Percentiles rank a stretch among this genome's conserved stretches.
These are phyloP conservation scores for Zaprionus bogoriensis DNA, from an alignment of 2,888 invertebrate genomes.

Conservation along the genomic window DNA sequence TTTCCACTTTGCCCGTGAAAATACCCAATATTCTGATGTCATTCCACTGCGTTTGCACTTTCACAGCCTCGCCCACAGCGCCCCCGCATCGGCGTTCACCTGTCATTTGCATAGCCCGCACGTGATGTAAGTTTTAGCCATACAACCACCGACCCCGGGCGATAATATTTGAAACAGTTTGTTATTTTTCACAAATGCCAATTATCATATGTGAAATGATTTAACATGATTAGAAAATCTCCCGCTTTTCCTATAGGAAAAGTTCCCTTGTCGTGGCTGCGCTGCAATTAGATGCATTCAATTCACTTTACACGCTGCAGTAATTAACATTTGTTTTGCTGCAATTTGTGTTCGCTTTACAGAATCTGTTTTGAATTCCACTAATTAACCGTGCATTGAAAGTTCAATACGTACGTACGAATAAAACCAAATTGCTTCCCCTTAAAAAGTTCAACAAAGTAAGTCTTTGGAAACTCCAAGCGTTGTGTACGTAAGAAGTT, in stretches of 20 bases:
- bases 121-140: slow-evolving; percentile 42
- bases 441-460: too few relatives aligned
- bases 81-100: slow-evolving; percentile 21
- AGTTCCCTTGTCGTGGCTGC: slow-evolving; percentile 12
- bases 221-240: slow-evolving; percentile 15
- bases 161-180: slow-evolving; percentile 25
- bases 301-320: slow-evolving; percentile 8
- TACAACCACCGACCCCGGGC: neutral
- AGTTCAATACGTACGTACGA: neutral
- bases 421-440: neutral
- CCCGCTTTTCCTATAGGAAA: slow-evolving; percentile 21
- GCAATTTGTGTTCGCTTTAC: neutral
- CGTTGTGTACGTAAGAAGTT: neutral
- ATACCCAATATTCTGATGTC: slow-evolving; percentile 40
- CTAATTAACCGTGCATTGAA: neutral
- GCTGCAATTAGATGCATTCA: slow-evolving; percentile 21
- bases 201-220: slow-evolving; percentile 18
- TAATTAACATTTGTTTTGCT: slow-evolving; percentile 14
- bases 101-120: slow-evolving; percentile 49
- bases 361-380: neutral
- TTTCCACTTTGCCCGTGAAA: slow-evolving; percentile 43
- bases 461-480: neutral
- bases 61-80: slow-evolving; percentile 9
- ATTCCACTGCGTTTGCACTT: slow-evolving; percentile 26
- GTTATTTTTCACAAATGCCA: slow-evolving; percentile 25